phyloP scores from a whole-genome alignment of 2,797 vertebrate species.

The Chrysocyon brachyurus region DNA sequence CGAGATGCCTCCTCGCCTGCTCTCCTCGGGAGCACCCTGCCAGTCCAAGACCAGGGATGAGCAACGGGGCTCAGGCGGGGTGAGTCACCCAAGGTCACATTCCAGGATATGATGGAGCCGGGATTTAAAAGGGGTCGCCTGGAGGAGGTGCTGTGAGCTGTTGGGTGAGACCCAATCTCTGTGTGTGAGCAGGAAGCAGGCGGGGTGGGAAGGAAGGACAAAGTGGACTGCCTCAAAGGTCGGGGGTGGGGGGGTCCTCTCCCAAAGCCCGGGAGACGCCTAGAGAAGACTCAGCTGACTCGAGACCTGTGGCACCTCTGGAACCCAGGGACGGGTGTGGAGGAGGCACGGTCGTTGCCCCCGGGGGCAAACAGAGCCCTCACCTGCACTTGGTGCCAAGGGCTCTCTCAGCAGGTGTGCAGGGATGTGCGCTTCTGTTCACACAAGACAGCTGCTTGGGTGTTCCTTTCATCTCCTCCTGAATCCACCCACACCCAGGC shows the following conservation, averaged over 20 bases:
- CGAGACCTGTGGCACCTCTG: not conserved
- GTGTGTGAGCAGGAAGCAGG: not conserved
- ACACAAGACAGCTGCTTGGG: not conserved
- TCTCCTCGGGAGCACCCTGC: not conserved
- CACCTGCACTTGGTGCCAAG: no score
- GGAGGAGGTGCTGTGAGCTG: not conserved
- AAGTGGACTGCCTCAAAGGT: not conserved
- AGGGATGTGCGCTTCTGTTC: no score
- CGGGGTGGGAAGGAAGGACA: no score
- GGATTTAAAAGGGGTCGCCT: not conserved
- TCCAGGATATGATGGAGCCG: no score
- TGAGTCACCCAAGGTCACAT: no score
- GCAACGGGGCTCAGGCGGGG: not conserved
- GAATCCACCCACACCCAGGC: rapidly evolving
- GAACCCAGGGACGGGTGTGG: rapidly evolving
- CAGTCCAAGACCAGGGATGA: not conserved
- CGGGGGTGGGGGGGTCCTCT: not conserved
- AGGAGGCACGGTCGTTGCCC: not conserved
- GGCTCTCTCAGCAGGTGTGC: no score
- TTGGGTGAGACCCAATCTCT: not conserved
- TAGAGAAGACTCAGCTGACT: not conserved
- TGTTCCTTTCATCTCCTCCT: not conserved
- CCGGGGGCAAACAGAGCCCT: no score
- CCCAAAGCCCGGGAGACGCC: not conserved
- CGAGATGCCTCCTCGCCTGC: rapidly evolving